These are phyloP conservation scores for Luffia ferchaultella DNA, from an alignment of 2,888 invertebrate genomes.

Conservation along the genomic window DNA sequence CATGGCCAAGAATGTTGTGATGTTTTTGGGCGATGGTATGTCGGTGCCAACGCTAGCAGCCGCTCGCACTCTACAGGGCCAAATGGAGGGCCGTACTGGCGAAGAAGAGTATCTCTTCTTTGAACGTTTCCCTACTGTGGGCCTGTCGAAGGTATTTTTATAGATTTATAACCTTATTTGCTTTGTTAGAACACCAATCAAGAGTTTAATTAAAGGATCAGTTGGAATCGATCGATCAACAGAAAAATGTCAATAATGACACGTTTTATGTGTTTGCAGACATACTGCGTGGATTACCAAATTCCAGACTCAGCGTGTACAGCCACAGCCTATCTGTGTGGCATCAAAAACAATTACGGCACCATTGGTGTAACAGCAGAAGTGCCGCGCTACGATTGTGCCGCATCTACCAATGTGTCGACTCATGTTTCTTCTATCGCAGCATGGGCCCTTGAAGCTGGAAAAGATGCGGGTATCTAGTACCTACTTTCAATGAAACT, in stretches of 20 bases:
- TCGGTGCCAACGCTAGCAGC: slow-evolving; percentile 74
- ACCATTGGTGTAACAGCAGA: slow-evolving; percentile 74
- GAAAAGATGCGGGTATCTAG: no score
- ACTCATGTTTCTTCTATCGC: slow-evolving; percentile 69
- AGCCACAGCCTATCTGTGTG: slow-evolving; percentile 73
- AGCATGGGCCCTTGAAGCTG: slow-evolving; percentile 72
- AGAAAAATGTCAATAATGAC: no score
- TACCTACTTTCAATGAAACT: no score
- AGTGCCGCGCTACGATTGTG: slow-evolving; percentile 66
- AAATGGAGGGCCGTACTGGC: no score
- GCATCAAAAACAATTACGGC: slow-evolving; percentile 70
- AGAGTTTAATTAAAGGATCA: no score
- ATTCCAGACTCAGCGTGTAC: slow-evolving; percentile 77
- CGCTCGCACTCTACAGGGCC: slow-evolving; percentile 70
- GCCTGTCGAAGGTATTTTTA: slow-evolving; percentile 74
- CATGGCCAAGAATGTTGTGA: slow-evolving; percentile 69
- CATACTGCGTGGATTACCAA: slow-evolving; percentile 68
- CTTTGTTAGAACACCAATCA: no score
- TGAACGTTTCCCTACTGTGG: slow-evolving; percentile 70
- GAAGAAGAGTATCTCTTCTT: slow-evolving; percentile 69
- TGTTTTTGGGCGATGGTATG: slow-evolving; percentile 82
- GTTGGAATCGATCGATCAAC: no score
- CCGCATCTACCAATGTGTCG: slow-evolving; percentile 28
- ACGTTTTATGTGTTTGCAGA: slow-evolving; percentile 41
- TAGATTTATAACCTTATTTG: no score